Evolutionary conservation across 2,888 invertebrate species (phyloP), one percentile per base, ranked within the genome.

Genomic region (Eupithecia pulchellata): DNA sequence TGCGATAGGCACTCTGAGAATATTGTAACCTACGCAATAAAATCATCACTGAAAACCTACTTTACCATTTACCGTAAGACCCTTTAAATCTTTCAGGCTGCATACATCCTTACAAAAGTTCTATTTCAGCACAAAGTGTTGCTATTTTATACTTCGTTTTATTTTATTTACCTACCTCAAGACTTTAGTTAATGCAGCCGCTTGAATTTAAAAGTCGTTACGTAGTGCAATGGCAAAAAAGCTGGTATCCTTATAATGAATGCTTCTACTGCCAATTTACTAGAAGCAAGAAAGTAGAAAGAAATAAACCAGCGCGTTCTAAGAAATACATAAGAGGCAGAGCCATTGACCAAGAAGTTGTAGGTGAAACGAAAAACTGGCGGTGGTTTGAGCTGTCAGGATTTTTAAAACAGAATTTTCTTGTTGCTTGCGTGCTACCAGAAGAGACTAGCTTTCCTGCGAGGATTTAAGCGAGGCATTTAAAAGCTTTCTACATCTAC

Each of bases 101-200:
- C 30, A 34, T 34, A 34, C 61, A 61, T 61, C 34, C 36, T 30
- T 57, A 57, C 36, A 36, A 58, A 55, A 55, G 58, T 39, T 32
- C 20, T 60, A 9, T 66, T 58, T 29, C 42, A 13, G 34, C 60
- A 67, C 71, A 73, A 61, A 71, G 61, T 39, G 67, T 60, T 63
- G 61, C 72, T 47, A 67, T 47, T 71, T 63, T 66, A 39, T 52
- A 32, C 9, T 29, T 29, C 17, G 55, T 47, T 72, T 68, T 68
- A 70, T 73, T 71, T 74, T 71, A 73, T 77, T 73, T 73, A 73
- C 68, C 55, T 73, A 73, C 68, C 55, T 62, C 61, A 36, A 64
- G 74, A 75, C 74, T 75, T 62, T 62, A 73, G 65, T 74, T 75
- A 77, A 75, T 74, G 75, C 70, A 72, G 66, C 68, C 75, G 66